Percentiles rank a stretch among this genome's conserved stretches.
Evolutionary conservation across 2,797 vertebrate genomes (phyloP).

Genomic region (Gallinago stenura): DNA sequence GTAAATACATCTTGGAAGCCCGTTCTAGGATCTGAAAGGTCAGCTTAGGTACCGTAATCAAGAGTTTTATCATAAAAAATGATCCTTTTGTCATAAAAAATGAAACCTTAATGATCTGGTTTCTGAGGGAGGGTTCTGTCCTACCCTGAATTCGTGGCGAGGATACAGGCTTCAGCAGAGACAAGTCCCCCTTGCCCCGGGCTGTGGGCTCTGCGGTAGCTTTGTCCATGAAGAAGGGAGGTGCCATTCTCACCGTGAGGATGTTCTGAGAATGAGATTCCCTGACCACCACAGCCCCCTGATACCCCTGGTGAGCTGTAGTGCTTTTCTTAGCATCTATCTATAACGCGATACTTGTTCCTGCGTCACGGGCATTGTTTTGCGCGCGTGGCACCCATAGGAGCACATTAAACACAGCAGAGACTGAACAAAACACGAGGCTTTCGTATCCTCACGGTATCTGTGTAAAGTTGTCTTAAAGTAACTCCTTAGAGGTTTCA

Average conservation of each 20-base stretch:
- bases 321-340: neutral
- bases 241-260: neutral
- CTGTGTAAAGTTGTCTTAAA: constrained; percentile 38
- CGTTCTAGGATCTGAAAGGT: neutral
- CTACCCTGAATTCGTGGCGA: neutral
- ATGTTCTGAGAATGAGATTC: neutral
- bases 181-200: neutral
- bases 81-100: too few relatives aligned
- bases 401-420: constrained; percentile 37
- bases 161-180: neutral
- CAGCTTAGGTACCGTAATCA: neutral
- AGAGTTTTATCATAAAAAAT: neutral
- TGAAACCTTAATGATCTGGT: neutral
- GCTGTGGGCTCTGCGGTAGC: neutral
- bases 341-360: neutral
- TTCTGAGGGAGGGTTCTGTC: constrained; percentile 6
- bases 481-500: constrained; percentile 46
- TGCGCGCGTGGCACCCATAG: neutral
- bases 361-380: neutral
- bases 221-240: neutral
- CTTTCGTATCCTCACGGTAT: constrained; percentile 25
- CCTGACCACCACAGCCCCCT: neutral
- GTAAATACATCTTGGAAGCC: neutral
- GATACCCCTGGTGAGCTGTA: neutral
- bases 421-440: constrained; percentile 43